Evolutionary conservation across 1,140 invertebrate genomes (phyloP), one percentile per base, ranked within the genome.

Genomic region (Sycobia sp.): DNA sequence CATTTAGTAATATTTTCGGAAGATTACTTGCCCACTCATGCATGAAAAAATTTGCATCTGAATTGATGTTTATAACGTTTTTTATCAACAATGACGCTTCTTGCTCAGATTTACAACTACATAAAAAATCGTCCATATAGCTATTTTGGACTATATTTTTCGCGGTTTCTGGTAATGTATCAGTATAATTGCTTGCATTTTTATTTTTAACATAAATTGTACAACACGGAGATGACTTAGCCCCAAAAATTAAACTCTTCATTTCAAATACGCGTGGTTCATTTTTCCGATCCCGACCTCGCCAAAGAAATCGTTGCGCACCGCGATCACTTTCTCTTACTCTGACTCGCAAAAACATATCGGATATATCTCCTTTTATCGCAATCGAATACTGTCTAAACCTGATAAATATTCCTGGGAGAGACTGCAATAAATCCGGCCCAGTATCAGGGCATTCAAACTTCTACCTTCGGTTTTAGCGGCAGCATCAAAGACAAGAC

Each of bases 341-440:
- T 14, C 8, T 25, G 10, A 76, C 36, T 38, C 66, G 70, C 0
- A 78, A 53, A 27, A 81, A 82, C 77, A 79, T 81, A 11, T 79
- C 79, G 16, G 53, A 25, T 0, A 79, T 78, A 50, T 77, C 73
- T 18, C 61, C 68, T 7, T 10, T 61, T 9, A 74, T 56, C 1
- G 71, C 74, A 32, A 32, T 11, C 11, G 29, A 4, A 32, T 32
- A 32, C 11, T 32, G 29, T n/a, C n/a, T n/a, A n/a, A n/a, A n/a
- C n/a, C n/a, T n/a, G n/a, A n/a, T n/a, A n/a, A n/a, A n/a, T n/a
- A n/a, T n/a, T n/a, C n/a, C n/a, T n/a, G n/a, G n/a, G n/a, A n/a
- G n/a, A n/a, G n/a, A n/a, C n/a, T n/a, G n/a, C n/a, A n/a, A n/a
- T n/a, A n/a, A n/a, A n/a, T n/a, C n/a, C n/a, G n/a, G n/a, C n/a